Conservation (phyloP, 2,113 vertebrate species). For the Alces alces region DNA sequence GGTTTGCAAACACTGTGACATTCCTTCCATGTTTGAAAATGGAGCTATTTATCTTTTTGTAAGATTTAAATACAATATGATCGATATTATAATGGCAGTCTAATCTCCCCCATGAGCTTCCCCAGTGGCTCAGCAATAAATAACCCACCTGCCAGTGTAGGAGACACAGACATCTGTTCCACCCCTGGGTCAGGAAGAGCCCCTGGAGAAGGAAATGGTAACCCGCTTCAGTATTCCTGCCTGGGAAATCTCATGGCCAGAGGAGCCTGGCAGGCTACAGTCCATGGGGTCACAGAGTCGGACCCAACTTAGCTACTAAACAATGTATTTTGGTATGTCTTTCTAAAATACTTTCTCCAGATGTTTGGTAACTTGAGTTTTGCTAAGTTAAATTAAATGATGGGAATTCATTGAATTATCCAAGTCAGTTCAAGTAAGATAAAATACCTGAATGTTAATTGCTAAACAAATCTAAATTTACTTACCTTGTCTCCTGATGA, state of each 20-base stretch:
- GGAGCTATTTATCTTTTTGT: not conserved
- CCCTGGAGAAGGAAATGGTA: not conserved
- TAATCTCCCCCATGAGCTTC: not conserved
- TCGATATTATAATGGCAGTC: not conserved
- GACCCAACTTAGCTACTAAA: not conserved
- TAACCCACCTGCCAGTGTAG: not conserved
- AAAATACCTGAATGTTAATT: not conserved
- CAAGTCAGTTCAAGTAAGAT: not conserved
- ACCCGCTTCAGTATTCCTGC: not conserved
- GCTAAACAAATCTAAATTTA: not conserved
- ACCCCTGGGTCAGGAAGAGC: not conserved
- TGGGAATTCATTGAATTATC: not conserved
- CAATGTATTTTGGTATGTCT: not conserved
- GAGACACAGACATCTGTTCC: not conserved
- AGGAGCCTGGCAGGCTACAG: not conserved
- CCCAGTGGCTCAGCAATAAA: not conserved
- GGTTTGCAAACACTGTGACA: not conserved
- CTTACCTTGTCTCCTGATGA: not conserved
- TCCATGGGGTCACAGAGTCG: not conserved
- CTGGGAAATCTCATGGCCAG: not conserved
- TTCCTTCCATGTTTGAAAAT: not conserved
- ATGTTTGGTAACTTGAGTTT: not conserved
- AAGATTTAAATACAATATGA: not conserved
- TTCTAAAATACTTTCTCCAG: not conserved
- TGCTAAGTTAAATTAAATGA: not conserved